Evolutionary conservation across 2,797 vertebrate genomes (phyloP), one percentile per base, ranked within the genome.

Genomic region (Sebastes kiyomatsui): DNA sequence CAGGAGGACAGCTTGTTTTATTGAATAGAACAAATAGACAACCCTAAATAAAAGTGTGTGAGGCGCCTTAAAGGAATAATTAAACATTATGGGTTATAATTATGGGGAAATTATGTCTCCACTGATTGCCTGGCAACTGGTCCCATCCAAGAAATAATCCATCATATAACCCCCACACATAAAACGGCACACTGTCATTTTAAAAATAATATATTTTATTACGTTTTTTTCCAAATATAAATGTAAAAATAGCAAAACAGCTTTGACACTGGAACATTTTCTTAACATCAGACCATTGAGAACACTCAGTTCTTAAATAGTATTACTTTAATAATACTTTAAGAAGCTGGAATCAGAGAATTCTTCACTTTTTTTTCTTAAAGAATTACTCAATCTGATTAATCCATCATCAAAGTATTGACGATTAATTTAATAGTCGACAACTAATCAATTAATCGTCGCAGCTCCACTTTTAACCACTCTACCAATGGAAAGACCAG

Each of bases 141-240:
- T 25, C 30, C 38, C 6, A 32, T 52, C 14, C 14, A 62, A 62
- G 60, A 62, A 33, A 30, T 59, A 59, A 4, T 28, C 25, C 25
- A 60, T 28, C 18, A n/a, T 10, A 20, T 60, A 32, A 60, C 49
- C 18, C 28, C 16, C 0, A 0, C 16, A 35, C 4, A 20, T 60
- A 25, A 58, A 58, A 58, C 6, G 18, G 18, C 4, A 52, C 49
- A 46, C 38, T 16, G 38, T 16, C 38, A 42, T 42, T 14, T 42
- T 42, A 42, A 14, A 14, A 14, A 42, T 42, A 42, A 42, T 14
- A 42, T 42, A 42, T 42, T 16, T 42, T 6, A 42, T 42, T 42
- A 16, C 0, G 0, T 42, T 42, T 42, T 42, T 42, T 6, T 2
- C 33, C 38, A 42, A 42, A 42, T 0, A 42, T 42, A 42, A 42